Conservation (phyloP, 2,113 vertebrate species). For the Perca fluviatilis region DNA sequence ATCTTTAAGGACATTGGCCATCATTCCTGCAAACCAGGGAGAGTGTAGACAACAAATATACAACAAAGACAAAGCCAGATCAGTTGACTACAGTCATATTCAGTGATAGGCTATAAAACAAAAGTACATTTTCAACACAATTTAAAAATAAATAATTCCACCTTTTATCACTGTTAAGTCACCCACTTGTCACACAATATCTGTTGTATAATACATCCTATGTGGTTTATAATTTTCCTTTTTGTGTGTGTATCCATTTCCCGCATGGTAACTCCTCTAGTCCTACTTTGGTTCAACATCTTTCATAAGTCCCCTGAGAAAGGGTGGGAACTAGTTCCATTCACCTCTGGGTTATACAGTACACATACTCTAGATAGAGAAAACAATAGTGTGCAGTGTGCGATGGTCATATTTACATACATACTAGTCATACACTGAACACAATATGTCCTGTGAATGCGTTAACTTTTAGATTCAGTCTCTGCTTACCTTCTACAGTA, state of each 20-base stretch:
- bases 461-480: neutral
- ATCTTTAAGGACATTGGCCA: conserved; percentile 58
- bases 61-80: neutral
- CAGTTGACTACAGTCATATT: neutral
- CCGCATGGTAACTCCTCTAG: neutral
- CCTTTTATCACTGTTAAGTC: neutral
- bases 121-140: neutral
- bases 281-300: neutral
- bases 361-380: neutral
- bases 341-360: neutral
- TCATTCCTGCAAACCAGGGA: conserved; percentile 66
- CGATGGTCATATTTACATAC: neutral
- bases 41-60: neutral
- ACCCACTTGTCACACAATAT: conserved; percentile 15
- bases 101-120: neutral
- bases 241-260: conserved; percentile 17
- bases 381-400: neutral
- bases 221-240: neutral
- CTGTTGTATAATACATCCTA: conserved; percentile 1
- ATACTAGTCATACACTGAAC: neutral
- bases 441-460: neutral
- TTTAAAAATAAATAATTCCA: neutral
- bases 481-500: conserved; percentile 66
- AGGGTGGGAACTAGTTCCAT: conserved; percentile 44
- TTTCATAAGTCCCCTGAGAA: conserved; percentile 43